phyloP scores from a whole-genome alignment of 1,140 invertebrate genomes.

The Aphelinus atriplicis region DNA sequence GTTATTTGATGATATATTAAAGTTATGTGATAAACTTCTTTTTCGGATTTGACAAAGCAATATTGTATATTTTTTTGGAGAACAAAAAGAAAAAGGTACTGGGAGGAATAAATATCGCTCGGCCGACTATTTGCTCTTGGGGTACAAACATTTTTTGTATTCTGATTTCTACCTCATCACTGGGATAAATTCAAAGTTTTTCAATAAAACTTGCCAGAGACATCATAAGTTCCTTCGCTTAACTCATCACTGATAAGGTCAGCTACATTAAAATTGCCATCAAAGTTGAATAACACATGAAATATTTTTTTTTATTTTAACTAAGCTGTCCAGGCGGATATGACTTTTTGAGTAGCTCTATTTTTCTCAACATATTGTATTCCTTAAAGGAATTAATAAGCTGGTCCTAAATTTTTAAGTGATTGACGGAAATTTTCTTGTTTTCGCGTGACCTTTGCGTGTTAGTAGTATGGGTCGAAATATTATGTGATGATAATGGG shows the following conservation, averaged over 20 bases:
- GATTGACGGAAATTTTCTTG: constrained; percentile 27
- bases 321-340: constrained; percentile 38
- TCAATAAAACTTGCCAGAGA: constrained; percentile 2
- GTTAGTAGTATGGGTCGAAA: constrained; percentile 17
- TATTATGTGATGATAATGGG: background rate
- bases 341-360: constrained; percentile 22
- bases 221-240: constrained; percentile 47
- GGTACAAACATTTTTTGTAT: constrained; percentile 53
- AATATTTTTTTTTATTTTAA: constrained; percentile 43
- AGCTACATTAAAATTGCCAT: constrained; percentile 48
- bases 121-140: background rate
- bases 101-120: constrained; percentile 50
- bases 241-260: constrained; percentile 43
- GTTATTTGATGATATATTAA: too few species aligned
- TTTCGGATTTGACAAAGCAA: background rate
- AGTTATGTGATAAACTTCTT: constrained; percentile 16
- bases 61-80: constrained; percentile 17
- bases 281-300: constrained; percentile 46
- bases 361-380: constrained; percentile 13
- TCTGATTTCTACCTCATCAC: constrained; percentile 41
- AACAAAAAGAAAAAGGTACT: constrained; percentile 45
- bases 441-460: constrained; percentile 33
- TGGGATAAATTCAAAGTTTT: background rate
- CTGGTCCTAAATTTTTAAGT: constrained; percentile 34
- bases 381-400: constrained; percentile 33